A percentile compares a stretch with the other conserved stretches of the same genome.
Evolutionary conservation across 1,140 invertebrate species (phyloP).

Genomic region (Cydia fagiglandana): DNA sequence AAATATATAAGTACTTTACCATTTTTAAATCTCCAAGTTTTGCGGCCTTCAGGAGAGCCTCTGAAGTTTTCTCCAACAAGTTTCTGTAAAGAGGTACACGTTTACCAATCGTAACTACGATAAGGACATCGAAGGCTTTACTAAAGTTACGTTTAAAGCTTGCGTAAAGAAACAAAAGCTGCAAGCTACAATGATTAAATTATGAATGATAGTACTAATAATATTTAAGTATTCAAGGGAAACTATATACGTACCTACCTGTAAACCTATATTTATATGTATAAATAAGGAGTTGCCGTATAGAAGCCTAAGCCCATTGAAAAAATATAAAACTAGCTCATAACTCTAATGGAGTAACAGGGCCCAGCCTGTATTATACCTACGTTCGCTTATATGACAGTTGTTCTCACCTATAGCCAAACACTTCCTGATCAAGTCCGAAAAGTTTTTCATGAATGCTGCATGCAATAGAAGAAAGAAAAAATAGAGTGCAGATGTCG

Average conservation of each 20-base stretch:
- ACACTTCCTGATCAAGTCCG: constrained; percentile 86
- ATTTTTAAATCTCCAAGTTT: constrained; percentile 77
- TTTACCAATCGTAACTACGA: neutral
- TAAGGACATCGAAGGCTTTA: neutral
- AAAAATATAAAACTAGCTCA: too few relatives aligned
- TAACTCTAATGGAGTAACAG: neutral
- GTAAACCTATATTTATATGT: too few relatives aligned
- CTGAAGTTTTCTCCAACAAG: constrained; percentile 88
- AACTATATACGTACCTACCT: too few relatives aligned
- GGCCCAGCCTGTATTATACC: neutral
- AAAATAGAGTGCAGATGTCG: constrained; percentile 70
- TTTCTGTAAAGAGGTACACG: constrained; percentile 60
- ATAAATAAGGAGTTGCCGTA: too few relatives aligned
- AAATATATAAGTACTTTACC: constrained; percentile 47
- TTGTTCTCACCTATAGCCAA: constrained; percentile 84
- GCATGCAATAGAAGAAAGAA: constrained; percentile 81
- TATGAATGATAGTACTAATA: neutral
- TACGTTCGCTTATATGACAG: too few relatives aligned
- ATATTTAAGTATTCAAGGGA: too few relatives aligned
- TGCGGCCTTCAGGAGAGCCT: constrained; percentile 88
- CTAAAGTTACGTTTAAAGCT: neutral
- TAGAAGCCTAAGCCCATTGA: too few relatives aligned
- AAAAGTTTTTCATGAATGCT: constrained; percentile 87
- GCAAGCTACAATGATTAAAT: neutral
- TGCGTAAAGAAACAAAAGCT: neutral